Conservation (phyloP, 2,113 vertebrate genomes). For the Felis catus region DNA sequence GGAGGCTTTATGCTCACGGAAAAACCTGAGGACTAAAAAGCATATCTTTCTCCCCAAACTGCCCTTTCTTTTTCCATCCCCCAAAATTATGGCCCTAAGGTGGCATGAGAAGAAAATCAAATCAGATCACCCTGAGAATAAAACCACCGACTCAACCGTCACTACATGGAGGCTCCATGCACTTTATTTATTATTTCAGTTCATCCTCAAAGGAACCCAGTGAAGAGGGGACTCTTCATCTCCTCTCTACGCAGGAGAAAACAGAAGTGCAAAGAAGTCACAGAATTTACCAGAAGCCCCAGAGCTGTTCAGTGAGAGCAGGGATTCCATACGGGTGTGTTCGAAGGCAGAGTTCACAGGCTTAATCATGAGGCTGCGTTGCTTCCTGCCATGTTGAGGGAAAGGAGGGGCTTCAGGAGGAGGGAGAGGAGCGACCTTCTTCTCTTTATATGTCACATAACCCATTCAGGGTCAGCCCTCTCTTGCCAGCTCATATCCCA, state of each 20-base stretch:
- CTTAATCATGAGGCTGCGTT: not conserved
- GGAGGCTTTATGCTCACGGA: not conserved
- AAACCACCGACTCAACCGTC: not conserved
- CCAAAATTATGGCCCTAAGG: not conserved
- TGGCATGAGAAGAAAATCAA: not conserved
- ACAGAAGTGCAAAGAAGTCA: not conserved
- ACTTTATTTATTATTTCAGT: not conserved
- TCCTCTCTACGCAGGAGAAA: not conserved
- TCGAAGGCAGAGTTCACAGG: not conserved
- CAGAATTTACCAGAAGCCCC: not conserved
- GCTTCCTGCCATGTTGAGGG: not conserved
- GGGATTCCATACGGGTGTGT: not conserved
- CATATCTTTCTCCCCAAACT: not conserved
- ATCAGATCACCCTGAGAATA: not conserved
- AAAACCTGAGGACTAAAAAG: not conserved
- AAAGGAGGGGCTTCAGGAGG: fast-evolving
- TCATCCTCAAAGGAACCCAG: not conserved
- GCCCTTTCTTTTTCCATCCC: not conserved
- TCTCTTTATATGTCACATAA: not conserved
- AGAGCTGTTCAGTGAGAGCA: not conserved
- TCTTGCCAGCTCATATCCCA: not conserved
- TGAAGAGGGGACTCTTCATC: not conserved
- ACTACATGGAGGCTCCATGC: fast-evolving
- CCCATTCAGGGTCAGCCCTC: not conserved
- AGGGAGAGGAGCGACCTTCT: too few relatives aligned